phyloP scores from a whole-genome alignment of 1,140 invertebrate genomes.

The Pachyrhynchus sulphureomaculatus region DNA sequence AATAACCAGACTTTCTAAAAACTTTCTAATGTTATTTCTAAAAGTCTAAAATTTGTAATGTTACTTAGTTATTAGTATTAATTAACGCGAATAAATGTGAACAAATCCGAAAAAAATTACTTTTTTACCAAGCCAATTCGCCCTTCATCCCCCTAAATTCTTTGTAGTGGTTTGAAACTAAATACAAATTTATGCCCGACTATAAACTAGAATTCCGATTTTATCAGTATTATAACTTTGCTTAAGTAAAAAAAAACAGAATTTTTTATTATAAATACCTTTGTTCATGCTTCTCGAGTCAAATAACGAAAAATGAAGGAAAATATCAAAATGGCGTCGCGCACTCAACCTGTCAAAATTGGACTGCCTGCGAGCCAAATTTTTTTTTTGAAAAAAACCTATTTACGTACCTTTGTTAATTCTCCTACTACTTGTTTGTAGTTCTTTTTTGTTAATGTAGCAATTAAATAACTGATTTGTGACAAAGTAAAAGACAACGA shows the following conservation, averaged over 20 bases:
- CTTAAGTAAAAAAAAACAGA: not conserved
- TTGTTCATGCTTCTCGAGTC: not conserved
- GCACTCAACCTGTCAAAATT: slow-evolving; percentile 5
- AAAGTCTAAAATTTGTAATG: too few relatives aligned
- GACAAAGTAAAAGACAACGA: slow-evolving; percentile 96
- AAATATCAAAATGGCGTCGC: slow-evolving; percentile 17
- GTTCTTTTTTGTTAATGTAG: slow-evolving; percentile 96
- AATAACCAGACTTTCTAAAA: too few relatives aligned
- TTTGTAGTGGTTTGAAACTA: too few relatives aligned
- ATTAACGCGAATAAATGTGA: too few relatives aligned
- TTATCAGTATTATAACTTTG: too few relatives aligned
- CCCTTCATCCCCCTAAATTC: too few relatives aligned
- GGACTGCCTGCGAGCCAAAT: slow-evolving; percentile 1
- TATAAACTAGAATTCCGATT: too few relatives aligned
- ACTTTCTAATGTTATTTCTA: too few relatives aligned
- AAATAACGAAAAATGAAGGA: not conserved
- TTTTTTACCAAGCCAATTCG: too few relatives aligned
- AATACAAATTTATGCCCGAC: too few relatives aligned
- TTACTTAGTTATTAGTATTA: too few relatives aligned
- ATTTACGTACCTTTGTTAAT: slow-evolving; percentile 65
- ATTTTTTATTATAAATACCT: not conserved
- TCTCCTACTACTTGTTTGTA: slow-evolving; percentile 84
- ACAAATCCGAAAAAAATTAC: too few relatives aligned
- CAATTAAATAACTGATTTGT: slow-evolving; percentile 95
- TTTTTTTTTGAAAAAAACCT: not conserved